Percentiles rank a stretch among this genome's conserved stretches.
phyloP scores from a whole-genome alignment of 2,888 invertebrate species.

The Eristalinus aeneus region DNA sequence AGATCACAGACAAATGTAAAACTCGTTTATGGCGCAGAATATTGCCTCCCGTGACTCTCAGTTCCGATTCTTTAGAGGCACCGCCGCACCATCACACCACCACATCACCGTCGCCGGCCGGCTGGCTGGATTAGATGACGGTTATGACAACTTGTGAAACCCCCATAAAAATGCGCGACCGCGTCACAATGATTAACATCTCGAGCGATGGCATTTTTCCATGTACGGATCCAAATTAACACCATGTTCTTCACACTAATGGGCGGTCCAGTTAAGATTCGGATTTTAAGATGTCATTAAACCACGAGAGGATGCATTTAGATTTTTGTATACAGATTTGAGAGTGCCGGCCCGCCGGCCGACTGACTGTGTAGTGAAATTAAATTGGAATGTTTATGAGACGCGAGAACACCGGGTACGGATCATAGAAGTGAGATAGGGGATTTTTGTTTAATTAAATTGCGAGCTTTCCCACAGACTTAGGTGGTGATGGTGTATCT shows the following conservation, averaged over 20 bases:
- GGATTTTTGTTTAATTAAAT: conserved; percentile 44
- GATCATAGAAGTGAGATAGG: conserved; percentile 47
- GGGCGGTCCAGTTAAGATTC: conserved; percentile 69
- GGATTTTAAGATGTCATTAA: conserved; percentile 67
- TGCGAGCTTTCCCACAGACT: conserved; percentile 64
- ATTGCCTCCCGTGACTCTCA: conserved; percentile 6
- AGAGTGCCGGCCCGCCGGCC: background rate
- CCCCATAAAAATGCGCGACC: conserved; percentile 56
- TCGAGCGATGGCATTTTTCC: conserved; percentile 60
- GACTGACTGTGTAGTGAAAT: conserved; percentile 27
- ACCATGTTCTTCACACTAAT: conserved; percentile 71
- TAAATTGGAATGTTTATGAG: conserved; percentile 49
- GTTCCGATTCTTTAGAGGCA: conserved; percentile 35
- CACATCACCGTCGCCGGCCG: background rate
- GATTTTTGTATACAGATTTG: conserved; percentile 51
- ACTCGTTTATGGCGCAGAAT: conserved; percentile 37
- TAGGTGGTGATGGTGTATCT: conserved; percentile 28
- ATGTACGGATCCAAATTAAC: conserved; percentile 69
- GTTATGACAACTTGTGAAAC: conserved; percentile 64
- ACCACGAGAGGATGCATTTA: conserved; percentile 65
- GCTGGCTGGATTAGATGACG: conserved; percentile 9
- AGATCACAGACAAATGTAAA: conserved; percentile 61
- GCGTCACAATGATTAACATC: conserved; percentile 64
- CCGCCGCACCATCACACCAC: background rate
- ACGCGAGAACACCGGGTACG: conserved; percentile 10